Conservation (phyloP, 2,888 invertebrate genomes). For the Drosophila affinis region DNA sequence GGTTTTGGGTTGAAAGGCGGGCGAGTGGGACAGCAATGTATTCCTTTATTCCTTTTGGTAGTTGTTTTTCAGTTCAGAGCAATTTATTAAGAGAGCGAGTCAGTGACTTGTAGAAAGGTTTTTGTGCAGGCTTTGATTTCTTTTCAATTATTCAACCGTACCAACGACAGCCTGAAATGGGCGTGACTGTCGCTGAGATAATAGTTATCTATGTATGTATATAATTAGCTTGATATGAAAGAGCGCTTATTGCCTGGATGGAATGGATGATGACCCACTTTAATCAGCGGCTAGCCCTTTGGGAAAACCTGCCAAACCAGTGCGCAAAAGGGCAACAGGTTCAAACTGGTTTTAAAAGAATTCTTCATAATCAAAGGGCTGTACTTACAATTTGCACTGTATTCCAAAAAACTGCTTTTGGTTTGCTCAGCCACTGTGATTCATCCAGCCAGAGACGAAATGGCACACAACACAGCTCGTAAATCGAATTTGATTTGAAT, state of each 20-base stretch:
- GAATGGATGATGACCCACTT: conserved; percentile 37
- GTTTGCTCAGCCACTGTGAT: conserved; percentile 17
- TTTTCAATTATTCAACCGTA: conserved; percentile 57
- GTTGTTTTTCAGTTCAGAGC: conserved; percentile 43
- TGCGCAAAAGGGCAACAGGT: conserved; percentile 33
- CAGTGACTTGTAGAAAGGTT: conserved; percentile 21
- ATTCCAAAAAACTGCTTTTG: conserved; percentile 2
- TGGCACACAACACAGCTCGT: conserved; percentile 26
- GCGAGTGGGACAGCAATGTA: neutral
- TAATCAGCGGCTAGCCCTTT: conserved; percentile 33
- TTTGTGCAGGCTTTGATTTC: conserved; percentile 42
- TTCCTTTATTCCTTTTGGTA: conserved; percentile 25
- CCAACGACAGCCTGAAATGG: conserved; percentile 5
- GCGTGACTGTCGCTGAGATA: conserved; percentile 28
- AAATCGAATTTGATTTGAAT: conserved; percentile 53
- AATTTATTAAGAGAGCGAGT: conserved; percentile 32
- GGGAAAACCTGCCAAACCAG: conserved; percentile 35
- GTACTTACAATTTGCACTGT: conserved; percentile 16
- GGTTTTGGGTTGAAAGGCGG: conserved; percentile 3
- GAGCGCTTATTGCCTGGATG: conserved; percentile 16
- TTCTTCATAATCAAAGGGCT: neutral
- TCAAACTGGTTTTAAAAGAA: neutral
- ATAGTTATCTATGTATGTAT: conserved; percentile 27
- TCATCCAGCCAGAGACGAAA: conserved; percentile 30
- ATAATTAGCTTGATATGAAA: conserved; percentile 29